Conservation (phyloP, 2,797 vertebrate genomes). For the Microctenopoma stevenorrisi region DNA sequence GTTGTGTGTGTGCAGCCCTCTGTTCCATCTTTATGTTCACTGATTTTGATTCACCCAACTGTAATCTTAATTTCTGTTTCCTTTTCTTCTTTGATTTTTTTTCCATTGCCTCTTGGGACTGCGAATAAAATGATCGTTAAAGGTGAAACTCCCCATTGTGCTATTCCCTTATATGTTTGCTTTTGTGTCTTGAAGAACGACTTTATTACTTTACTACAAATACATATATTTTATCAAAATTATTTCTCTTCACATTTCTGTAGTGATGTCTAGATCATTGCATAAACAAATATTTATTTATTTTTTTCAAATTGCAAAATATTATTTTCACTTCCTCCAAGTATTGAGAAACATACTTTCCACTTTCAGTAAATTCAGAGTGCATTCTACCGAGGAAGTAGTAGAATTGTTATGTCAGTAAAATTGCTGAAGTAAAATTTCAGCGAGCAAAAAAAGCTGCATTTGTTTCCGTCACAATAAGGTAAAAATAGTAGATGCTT, state of each 20-base stretch:
- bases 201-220: background rate
- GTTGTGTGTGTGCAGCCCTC: conserved; percentile 63
- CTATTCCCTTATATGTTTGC: conserved; percentile 3
- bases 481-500: too few relatives aligned
- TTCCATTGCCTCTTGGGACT: conserved; percentile 80
- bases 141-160: conserved; percentile 44
- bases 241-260: background rate
- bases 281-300: too few relatives aligned
- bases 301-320: too few relatives aligned
- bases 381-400: too few relatives aligned
- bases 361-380: too few relatives aligned
- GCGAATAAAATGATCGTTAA: conserved; percentile 82
- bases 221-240: background rate
- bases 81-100: conserved; percentile 44
- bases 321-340: too few relatives aligned
- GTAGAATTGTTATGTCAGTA: too few relatives aligned
- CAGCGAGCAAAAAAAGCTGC: too few relatives aligned
- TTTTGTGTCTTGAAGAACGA: background rate
- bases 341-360: too few relatives aligned
- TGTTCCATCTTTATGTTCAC: conserved; percentile 68
- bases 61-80: conserved; percentile 65
- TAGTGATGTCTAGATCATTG: background rate
- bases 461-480: too few relatives aligned
- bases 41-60: conserved; percentile 59
- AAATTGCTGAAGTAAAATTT: too few relatives aligned